phyloP scores from a whole-genome alignment of 2,888 invertebrate species.

The Archaeoteleia sp. region DNA sequence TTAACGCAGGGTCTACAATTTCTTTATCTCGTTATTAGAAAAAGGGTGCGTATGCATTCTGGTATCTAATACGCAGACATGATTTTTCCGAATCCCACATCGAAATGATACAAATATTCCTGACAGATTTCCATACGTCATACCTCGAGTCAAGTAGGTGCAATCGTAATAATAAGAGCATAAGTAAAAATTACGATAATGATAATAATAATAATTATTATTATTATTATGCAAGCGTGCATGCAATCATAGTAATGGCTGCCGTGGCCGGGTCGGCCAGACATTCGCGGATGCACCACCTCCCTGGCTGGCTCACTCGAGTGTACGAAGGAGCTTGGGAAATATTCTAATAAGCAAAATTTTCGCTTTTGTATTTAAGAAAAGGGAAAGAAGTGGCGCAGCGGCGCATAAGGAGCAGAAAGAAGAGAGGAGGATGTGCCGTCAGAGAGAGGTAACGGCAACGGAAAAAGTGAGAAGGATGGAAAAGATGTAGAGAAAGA shows the following conservation, averaged over 20 bases:
- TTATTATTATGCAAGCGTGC: constrained; percentile 67
- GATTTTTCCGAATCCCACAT: too few species aligned
- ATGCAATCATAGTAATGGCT: constrained; percentile 70
- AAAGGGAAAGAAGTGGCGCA: constrained; percentile 66
- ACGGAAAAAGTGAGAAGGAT: constrained; percentile 49
- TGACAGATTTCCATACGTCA: background rate
- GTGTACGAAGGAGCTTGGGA: constrained; percentile 61
- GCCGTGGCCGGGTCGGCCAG: constrained; percentile 56
- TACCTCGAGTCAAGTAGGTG: background rate
- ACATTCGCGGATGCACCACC: constrained; percentile 57
- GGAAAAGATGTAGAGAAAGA: constrained; percentile 44
- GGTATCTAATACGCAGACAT: too few species aligned
- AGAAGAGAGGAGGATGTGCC: constrained; percentile 30
- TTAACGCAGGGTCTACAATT: too few species aligned
- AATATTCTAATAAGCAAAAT: constrained; percentile 73
- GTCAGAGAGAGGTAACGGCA: constrained; percentile 35
- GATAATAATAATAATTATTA: constrained; percentile 52
- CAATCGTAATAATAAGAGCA: constrained; percentile 9
- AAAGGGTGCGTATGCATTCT: too few species aligned
- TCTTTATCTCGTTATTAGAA: too few species aligned
- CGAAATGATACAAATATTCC: constrained; percentile 10
- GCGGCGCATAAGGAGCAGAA: constrained; percentile 23
- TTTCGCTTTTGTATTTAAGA: constrained; percentile 73
- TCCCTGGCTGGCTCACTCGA: constrained; percentile 53
- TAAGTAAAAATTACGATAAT: constrained; percentile 19